These are phyloP conservation scores for Apteryx owenii DNA, from an alignment of 2,113 vertebrate genomes.

Conservation along the genomic window DNA sequence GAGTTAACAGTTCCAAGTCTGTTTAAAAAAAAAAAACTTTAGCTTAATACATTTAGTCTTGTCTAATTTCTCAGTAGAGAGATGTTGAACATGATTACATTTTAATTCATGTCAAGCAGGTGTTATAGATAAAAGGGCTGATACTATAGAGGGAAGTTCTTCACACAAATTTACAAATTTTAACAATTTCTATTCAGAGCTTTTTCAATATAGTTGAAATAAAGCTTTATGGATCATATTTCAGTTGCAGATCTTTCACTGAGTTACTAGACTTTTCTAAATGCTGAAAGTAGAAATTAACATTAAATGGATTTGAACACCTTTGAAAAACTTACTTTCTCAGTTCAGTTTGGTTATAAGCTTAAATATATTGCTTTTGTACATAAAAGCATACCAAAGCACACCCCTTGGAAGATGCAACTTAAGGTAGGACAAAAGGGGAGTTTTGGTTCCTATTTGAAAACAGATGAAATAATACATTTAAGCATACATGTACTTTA, in stretches of 20 bases:
- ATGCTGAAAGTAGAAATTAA: background rate
- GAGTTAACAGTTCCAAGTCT: background rate
- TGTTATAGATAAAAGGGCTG: background rate
- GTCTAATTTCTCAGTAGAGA: background rate
- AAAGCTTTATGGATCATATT: background rate
- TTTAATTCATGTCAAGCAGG: background rate
- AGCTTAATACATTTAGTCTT: background rate
- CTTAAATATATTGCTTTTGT: background rate
- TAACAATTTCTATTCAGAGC: background rate
- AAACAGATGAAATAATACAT: background rate
- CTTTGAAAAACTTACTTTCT: background rate
- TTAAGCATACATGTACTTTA: accelerated
- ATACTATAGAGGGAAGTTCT: background rate
- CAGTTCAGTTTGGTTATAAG: background rate
- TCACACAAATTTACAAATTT: too few species aligned
- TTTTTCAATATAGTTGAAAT: background rate
- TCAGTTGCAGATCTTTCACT: background rate
- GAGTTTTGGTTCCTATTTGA: background rate
- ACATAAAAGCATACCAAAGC: background rate
- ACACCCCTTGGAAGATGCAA: too few species aligned
- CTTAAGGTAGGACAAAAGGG: too few species aligned
- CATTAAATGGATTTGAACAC: background rate
- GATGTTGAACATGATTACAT: background rate
- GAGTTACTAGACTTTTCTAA: background rate
- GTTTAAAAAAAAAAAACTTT: background rate